These are phyloP conservation scores for Nicator chloris DNA, from an alignment of 2,113 vertebrate species.

Conservation along the genomic window DNA sequence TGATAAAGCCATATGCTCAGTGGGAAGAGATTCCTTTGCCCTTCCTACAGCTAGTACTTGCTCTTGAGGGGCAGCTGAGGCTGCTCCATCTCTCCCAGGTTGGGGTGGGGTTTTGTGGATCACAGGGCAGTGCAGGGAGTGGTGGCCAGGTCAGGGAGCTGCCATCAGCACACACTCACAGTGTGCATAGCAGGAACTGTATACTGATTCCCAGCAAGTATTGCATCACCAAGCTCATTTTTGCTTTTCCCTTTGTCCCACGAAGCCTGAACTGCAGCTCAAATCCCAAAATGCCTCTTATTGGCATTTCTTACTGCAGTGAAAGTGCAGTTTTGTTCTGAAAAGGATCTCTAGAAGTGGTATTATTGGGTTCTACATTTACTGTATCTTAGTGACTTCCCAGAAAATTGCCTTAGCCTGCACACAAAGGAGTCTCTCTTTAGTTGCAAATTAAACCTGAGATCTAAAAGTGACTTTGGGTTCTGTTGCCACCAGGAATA, in stretches of 20 bases:
- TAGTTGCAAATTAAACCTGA: background rate
- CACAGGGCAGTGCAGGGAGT: rapidly evolving
- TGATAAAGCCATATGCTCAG: background rate
- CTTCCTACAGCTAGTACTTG: rapidly evolving
- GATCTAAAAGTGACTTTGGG: background rate
- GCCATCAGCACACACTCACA: background rate
- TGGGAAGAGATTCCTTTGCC: background rate
- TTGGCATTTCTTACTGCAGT: background rate
- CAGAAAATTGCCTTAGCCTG: background rate
- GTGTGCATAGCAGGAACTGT: background rate
- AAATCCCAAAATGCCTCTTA: background rate
- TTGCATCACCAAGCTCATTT: background rate
- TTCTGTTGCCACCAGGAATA: background rate
- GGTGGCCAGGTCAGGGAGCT: background rate
- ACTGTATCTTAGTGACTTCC: background rate
- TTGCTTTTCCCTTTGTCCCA: background rate
- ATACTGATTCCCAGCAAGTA: background rate
- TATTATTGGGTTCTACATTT: background rate
- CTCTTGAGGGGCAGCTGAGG: background rate
- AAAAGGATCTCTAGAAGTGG: background rate
- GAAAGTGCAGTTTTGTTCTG: background rate
- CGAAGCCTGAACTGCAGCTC: background rate
- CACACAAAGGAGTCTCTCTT: background rate
- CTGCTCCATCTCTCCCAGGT: rapidly evolving
- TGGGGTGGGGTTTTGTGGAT: background rate